A percentile compares a stretch with the other conserved stretches of the same genome.
These are phyloP conservation scores for Halictus quadricinctus DNA, from an alignment of 2,888 invertebrate genomes.

Conservation along the genomic window DNA sequence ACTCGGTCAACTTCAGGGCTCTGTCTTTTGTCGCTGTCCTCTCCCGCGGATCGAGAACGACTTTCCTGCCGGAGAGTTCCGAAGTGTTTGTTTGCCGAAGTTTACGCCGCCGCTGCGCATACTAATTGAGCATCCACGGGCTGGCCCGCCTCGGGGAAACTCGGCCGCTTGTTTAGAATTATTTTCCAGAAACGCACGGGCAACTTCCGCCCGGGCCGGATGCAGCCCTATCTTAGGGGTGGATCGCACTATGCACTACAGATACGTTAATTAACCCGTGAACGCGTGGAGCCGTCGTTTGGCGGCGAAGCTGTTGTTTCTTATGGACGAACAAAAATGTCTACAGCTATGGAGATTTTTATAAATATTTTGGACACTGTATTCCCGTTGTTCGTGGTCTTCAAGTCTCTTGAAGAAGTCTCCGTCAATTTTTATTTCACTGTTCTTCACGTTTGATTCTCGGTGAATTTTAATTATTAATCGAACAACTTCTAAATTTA, in stretches of 20 bases:
- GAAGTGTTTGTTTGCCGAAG: slow-evolving; percentile 18
- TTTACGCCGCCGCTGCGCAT: slow-evolving; percentile 11
- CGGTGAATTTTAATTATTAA: too few species aligned
- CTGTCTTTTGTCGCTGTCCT: slow-evolving; percentile 35
- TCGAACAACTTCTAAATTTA: too few species aligned
- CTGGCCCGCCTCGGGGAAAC: background rate
- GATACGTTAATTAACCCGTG: background rate
- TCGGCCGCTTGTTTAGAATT: background rate
- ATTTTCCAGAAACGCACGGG: background rate
- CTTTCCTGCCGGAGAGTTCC: slow-evolving; percentile 18
- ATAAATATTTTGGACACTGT: background rate
- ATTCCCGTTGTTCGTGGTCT: too few species aligned
- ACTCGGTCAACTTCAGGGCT: slow-evolving; percentile 47
- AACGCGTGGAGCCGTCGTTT: background rate
- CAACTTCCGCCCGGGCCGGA: background rate
- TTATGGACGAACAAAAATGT: background rate
- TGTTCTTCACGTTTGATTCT: too few species aligned
- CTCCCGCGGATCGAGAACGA: slow-evolving; percentile 12
- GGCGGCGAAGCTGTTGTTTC: too few species aligned
- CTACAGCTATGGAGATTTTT: background rate
- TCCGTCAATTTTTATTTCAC: too few species aligned
- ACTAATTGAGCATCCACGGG: slow-evolving; percentile 30
- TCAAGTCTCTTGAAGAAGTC: too few species aligned
- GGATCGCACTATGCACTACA: background rate
- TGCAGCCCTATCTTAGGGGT: background rate